Base-by-base conservation (phyloP, 2,888 invertebrate species). In the Xylocampa areola region DNA sequence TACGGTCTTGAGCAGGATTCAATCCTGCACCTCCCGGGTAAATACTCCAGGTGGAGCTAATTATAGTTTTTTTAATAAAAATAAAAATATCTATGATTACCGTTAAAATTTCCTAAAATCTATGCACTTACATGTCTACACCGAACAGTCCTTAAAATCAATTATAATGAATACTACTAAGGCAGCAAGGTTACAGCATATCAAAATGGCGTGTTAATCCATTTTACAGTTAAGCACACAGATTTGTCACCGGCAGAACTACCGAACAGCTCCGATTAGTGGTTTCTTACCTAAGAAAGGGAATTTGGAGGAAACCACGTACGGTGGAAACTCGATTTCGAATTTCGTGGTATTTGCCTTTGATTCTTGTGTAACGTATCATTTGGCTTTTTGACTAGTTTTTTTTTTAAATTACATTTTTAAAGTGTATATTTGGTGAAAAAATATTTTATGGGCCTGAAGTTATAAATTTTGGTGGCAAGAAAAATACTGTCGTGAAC, bases 171-270 rank as follows among this genome's bases (percentile, higher is more conserved):
- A 33, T 35, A 39, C 4, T 49, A 27, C 4, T 49, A 27, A 41
- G 40, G 33, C 11, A 17, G 16, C 29, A 37, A 59, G 43, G 30
- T 47, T 33, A 37, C 35, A 33, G 49, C 41, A 52, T 50, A 59
- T 48, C 52, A 59, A 67, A 70, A 59, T 47, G 33, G 45, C 41
- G 43, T 19, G 41, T 45, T 68, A 47, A 63, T 57, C 49, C 43
- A 50, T 69, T 63, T 47, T 69, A 27, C 19, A 30, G 57, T 27
- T 54, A 63, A 63, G 64, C 57, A 63, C 64, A 66, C 65, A 66
- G 69, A 65, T 66, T 66, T 69, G 69, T 66, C 65, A 66, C 36
- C 33, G 47, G 48, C 33, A 21, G 11, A 35, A 43, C 41, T 39
- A 63, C 13, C 27, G 29, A 62, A 66, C 64, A 30, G 49, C n/a